These are phyloP conservation scores for Drosophila monieri DNA, from an alignment of 2,888 invertebrate species.

Conservation along the genomic window DNA sequence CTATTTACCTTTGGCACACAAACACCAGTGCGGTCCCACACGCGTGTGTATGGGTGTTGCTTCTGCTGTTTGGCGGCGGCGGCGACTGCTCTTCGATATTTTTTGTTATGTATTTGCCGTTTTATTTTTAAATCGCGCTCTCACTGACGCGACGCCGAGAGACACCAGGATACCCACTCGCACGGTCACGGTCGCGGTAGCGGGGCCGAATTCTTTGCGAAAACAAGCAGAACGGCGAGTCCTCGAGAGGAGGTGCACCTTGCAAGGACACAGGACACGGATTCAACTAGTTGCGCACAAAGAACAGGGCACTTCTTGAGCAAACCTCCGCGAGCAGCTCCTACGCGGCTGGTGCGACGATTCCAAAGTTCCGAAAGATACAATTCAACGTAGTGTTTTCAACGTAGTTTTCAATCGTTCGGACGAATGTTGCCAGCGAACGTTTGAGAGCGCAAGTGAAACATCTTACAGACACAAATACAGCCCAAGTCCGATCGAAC, in stretches of 20 bases:
- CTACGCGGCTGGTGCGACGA: background rate
- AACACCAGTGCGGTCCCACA: conserved; percentile 64
- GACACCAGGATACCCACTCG: conserved; percentile 21
- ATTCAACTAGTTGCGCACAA: conserved; percentile 33
- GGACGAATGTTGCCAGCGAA: too few relatives aligned
- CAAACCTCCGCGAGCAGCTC: background rate
- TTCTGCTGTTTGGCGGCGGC: conserved; percentile 36
- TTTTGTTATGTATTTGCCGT: conserved; percentile 74
- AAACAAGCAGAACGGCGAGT: background rate
- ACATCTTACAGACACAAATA: too few relatives aligned
- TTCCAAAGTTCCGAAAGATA: too few relatives aligned
- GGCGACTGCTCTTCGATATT: conserved; percentile 59
- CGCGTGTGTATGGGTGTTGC: conserved; percentile 40
- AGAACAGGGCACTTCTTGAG: background rate
- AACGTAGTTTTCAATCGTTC: too few relatives aligned
- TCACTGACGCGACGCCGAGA: conserved; percentile 40
- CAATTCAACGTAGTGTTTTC: too few relatives aligned
- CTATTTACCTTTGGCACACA: conserved; percentile 68
- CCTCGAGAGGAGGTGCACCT: background rate
- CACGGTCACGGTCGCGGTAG: conserved; percentile 8
- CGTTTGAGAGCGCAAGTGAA: too few relatives aligned
- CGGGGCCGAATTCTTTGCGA: background rate
- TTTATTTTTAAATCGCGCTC: conserved; percentile 77
- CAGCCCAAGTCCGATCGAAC: too few relatives aligned
- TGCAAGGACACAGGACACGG: conserved; percentile 6